Base-by-base conservation (phyloP, 2,797 vertebrate genomes). In the Microctenopoma lineatum region DNA sequence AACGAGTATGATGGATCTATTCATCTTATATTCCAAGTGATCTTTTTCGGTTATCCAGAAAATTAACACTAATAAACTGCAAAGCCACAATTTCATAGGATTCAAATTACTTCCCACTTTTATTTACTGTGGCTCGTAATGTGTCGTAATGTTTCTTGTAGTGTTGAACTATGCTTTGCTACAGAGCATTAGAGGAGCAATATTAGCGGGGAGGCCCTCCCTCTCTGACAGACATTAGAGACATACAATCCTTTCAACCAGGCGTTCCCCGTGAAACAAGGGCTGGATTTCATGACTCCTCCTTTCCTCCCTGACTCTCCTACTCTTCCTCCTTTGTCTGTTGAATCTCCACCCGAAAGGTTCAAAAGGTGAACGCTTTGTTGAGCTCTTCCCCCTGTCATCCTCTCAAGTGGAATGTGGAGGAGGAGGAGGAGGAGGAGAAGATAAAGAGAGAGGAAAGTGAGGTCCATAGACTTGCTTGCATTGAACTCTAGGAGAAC, bases 311-410 rank as follows among this genome's bases (percentile, higher is more conserved):
- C 71, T 47, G 12, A 14, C 26, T 64, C 46, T 0, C 46, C 8
- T 5, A 15, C 39, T 5, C 4, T 32, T 29, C 39, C 61, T 63
- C 32, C 13, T 46, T 45, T 73, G 63, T 71, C 55, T 57, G 61
- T 65, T 57, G 64, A 66, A 65, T 51, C 39, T 64, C 76, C 7
- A 57, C 72, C 50, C 80, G 75, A 65, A 63, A 77, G 66, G 81
- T 86, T 87, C 79, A 84, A 60, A 81, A 87, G 81, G 74, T 84
- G 77, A 87, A 70, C 6, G 41, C 72, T 73, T 66, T 75, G 82
- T 77, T 83, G 77, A 53, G 73, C 52, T 77, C 61, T 63, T 77
- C 70, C 45, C 61, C 71, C 47, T 6, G 59, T 77, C 84, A 66
- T 80, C 72, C 66, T 73, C 75, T 80, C 53, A 32, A 80, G 73